Evolutionary conservation across 2,797 vertebrate genomes (phyloP).

Genomic region (Austrolebias charrua): DNA sequence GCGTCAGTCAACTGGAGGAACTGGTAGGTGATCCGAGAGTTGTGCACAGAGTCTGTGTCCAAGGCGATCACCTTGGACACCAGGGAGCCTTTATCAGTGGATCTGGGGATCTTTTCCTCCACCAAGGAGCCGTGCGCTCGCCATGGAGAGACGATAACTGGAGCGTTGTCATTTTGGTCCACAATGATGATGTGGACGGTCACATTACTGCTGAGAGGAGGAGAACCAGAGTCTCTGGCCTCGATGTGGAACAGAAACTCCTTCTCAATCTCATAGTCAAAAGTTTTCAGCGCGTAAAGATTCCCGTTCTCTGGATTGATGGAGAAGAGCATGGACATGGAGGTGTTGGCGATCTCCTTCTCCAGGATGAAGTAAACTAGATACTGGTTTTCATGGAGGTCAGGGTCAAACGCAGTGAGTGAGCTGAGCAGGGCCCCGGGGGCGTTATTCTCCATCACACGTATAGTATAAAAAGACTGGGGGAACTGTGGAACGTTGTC

Average conservation of each 20-base stretch:
- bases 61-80: conserved; percentile 65
- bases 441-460: conserved; percentile 71
- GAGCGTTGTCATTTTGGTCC: conserved; percentile 65
- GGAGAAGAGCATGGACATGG: conserved; percentile 59
- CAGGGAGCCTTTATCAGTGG: conserved; percentile 54
- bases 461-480: conserved; percentile 69
- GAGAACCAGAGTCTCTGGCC: conserved; percentile 66
- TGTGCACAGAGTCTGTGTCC: conserved; percentile 62
- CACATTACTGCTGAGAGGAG: conserved; percentile 12
- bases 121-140: conserved; percentile 58
- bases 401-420: conserved; percentile 49
- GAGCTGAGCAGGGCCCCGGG: conserved; percentile 68
- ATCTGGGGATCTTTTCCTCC: conserved; percentile 63
- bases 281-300: conserved; percentile 62
- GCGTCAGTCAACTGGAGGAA: conserved; percentile 72
- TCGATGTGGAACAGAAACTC: conserved; percentile 69
- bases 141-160: conserved; percentile 59
- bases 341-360: conserved; percentile 30
- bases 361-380: conserved; percentile 30
- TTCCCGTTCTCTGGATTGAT: conserved; percentile 70
- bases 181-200: conserved; percentile 53
- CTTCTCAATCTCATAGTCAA: conserved; percentile 72
- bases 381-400: conserved; percentile 67
- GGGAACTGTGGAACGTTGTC: conserved; percentile 78
- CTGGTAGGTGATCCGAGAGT: conserved; percentile 66